A percentile compares a stretch with the other conserved stretches of the same genome.
Evolutionary conservation across 2,888 invertebrate genomes (phyloP).

Genomic region (Volucella inflata): DNA sequence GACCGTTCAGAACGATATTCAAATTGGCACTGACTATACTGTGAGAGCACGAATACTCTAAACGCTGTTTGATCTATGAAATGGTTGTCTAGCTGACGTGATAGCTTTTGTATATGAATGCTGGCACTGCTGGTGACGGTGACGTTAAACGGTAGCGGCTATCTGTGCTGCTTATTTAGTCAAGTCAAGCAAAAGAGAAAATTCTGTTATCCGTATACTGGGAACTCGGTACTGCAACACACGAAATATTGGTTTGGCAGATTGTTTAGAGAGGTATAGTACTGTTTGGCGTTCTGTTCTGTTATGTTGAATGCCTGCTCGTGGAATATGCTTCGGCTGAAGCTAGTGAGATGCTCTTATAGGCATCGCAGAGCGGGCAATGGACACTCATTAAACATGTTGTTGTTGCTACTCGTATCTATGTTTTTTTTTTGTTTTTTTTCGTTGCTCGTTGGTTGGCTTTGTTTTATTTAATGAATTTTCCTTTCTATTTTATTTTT

Average conservation of each 20-base stretch:
- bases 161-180: conserved; percentile 63
- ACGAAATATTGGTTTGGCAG: conserved; percentile 54
- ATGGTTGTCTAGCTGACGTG: conserved; percentile 36
- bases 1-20: conserved; percentile 61
- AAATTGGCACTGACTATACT: conserved; percentile 54
- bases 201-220: conserved; percentile 5
- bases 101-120: conserved; percentile 21
- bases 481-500: conserved; percentile 67
- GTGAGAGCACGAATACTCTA: conserved; percentile 32
- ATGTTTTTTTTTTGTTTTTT: conserved; percentile 23
- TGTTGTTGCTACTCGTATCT: too few species aligned
- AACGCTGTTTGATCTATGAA: conserved; percentile 57
- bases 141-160: conserved; percentile 16
- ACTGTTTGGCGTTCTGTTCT: conserved; percentile 64
- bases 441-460: conserved; percentile 10
- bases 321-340: conserved; percentile 64
- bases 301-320: conserved; percentile 60
- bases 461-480: conserved; percentile 74
- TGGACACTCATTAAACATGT: conserved; percentile 33
- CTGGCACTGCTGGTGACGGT: conserved; percentile 33
- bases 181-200: conserved; percentile 33
- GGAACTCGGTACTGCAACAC: conserved; percentile 30
- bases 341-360: conserved; percentile 72
- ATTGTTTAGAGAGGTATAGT: conserved; percentile 61
- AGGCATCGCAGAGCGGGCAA: conserved; percentile 60